phyloP scores from a whole-genome alignment of 2,113 vertebrate species.

The Aphyosemion australe region DNA sequence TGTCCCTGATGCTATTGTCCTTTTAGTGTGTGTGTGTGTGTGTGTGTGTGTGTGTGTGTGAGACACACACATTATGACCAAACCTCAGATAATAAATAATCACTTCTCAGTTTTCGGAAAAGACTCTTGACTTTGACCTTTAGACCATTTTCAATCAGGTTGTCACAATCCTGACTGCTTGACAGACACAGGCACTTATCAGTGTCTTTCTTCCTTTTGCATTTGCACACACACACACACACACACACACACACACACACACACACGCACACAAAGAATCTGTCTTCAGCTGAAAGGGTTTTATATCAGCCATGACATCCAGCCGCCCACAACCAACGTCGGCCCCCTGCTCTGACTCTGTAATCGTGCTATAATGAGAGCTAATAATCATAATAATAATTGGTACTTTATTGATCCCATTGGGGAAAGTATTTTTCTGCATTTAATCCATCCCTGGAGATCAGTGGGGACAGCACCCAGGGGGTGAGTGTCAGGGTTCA shows the following conservation, averaged over 20 bases:
- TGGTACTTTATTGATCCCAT: too few relatives aligned
- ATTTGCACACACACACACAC: constrained; percentile 10
- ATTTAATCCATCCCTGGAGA: too few relatives aligned
- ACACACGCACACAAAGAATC: constrained; percentile 36
- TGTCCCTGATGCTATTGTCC: constrained; percentile 47
- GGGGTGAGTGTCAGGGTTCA: too few relatives aligned
- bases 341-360: constrained; percentile 45
- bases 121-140: constrained; percentile 69
- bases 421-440: too few relatives aligned
- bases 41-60: background rate
- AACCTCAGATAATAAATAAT: constrained; percentile 36
- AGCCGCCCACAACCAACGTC: constrained; percentile 41
- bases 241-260: constrained; percentile 29
- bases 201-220: constrained; percentile 17
- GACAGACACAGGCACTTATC: constrained; percentile 53
- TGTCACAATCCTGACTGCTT: constrained; percentile 42
- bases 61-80: constrained; percentile 19
- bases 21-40: constrained; percentile 15
- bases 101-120: constrained; percentile 38
- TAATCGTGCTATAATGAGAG: constrained; percentile 68
- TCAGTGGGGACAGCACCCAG: too few relatives aligned
- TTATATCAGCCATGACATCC: constrained; percentile 70
- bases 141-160: constrained; percentile 64
- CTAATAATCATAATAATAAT: too few relatives aligned
- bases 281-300: constrained; percentile 69